Evolutionary conservation across 1,140 invertebrate genomes (phyloP).

Genomic region (Pseudobourletiella spinata): DNA sequence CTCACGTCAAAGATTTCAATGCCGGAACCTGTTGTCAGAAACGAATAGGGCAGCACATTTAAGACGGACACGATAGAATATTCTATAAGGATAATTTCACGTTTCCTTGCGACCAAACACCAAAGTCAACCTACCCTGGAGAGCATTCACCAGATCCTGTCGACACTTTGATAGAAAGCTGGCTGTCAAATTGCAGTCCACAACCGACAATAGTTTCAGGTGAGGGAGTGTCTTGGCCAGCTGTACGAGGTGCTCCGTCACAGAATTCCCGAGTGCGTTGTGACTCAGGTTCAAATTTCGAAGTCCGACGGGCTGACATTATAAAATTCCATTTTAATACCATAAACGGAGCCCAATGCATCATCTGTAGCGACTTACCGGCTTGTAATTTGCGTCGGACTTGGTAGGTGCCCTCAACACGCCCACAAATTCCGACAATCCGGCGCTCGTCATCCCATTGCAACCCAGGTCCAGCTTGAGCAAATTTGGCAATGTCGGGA

Average conservation of each 20-base stretch:
- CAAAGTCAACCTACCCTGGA: slow-evolving; percentile 24
- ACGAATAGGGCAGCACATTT: too few relatives aligned
- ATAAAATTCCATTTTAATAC: neutral
- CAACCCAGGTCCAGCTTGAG: slow-evolving; percentile 20
- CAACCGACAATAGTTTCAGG: slow-evolving; percentile 11
- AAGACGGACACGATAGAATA: too few relatives aligned
- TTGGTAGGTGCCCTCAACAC: neutral
- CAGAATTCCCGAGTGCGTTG: slow-evolving; percentile 23
- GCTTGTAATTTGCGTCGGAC: neutral
- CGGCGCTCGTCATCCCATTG: slow-evolving; percentile 25
- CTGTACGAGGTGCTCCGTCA: slow-evolving; percentile 1
- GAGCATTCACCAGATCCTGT: neutral
- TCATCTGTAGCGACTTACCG: too few relatives aligned
- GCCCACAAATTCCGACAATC: slow-evolving; percentile 14
- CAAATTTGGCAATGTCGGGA: slow-evolving; percentile 19
- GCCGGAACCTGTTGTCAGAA: slow-evolving; percentile 16
- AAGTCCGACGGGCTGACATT: slow-evolving; percentile 14
- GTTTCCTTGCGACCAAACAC: too few relatives aligned
- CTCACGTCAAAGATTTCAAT: slow-evolving; percentile 27
- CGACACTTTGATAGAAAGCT: slow-evolving; percentile 5
- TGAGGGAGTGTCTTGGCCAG: slow-evolving; percentile 3
- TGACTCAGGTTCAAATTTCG: slow-evolving; percentile 17
- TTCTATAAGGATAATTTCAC: too few relatives aligned
- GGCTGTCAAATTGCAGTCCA: slow-evolving; percentile 21
- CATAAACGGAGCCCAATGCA: too few relatives aligned